Evolutionary conservation across 2,888 invertebrate species (phyloP).

Genomic region (Tiliacea citrago): DNA sequence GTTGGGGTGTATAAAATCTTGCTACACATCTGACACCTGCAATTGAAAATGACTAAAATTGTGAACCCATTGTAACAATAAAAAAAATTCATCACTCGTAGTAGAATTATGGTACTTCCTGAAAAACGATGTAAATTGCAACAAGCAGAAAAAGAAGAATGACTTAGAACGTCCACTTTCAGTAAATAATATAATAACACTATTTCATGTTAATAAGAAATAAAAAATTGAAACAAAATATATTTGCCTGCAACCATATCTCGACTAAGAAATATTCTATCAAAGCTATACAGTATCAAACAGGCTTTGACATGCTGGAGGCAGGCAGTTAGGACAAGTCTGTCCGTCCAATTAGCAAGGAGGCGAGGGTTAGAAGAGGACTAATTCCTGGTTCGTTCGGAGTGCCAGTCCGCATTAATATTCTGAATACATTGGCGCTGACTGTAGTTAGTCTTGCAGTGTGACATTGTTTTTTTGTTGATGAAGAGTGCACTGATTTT

Average conservation of each 20-base stretch:
- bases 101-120: neutral
- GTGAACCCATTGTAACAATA: too few species aligned
- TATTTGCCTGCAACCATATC: neutral
- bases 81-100: too few species aligned
- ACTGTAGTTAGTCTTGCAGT: slow-evolving; percentile 13
- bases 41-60: neutral
- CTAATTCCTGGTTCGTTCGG: slow-evolving; percentile 49
- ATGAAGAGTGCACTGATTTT: slow-evolving; percentile 28
- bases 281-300: slow-evolving; percentile 32
- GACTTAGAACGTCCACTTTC: neutral
- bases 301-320: slow-evolving; percentile 37
- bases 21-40: neutral
- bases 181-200: neutral
- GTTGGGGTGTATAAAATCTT: neutral
- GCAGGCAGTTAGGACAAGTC: slow-evolving; percentile 25
- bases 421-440: slow-evolving; percentile 52
- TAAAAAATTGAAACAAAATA: neutral
- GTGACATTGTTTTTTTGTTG: slow-evolving; percentile 34
- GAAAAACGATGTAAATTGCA: neutral
- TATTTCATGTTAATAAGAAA: neutral
- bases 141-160: neutral
- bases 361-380: slow-evolving; percentile 39
- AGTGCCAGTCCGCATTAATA: slow-evolving; percentile 41
- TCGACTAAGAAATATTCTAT: slow-evolving; percentile 6
- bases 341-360: slow-evolving; percentile 50